These are phyloP conservation scores for Oreochromis tanganicae DNA, from an alignment of 2,113 vertebrate species.

Conservation along the genomic window DNA sequence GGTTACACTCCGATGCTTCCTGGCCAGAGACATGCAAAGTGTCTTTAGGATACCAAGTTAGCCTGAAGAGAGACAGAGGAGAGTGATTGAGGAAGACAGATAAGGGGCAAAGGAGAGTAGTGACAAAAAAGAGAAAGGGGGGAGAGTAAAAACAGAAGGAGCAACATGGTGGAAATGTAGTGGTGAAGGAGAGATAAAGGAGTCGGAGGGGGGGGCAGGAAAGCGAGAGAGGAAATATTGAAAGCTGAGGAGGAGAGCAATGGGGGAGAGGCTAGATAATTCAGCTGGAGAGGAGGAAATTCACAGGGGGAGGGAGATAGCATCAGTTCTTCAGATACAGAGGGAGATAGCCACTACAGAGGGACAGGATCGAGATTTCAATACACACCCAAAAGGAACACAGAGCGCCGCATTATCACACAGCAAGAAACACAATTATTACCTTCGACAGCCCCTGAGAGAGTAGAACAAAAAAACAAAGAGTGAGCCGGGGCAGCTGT, in stretches of 20 bases:
- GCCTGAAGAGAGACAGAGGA: slow-evolving; percentile 12
- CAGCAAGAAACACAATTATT: slow-evolving; percentile 60
- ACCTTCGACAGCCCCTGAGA: slow-evolving; percentile 42
- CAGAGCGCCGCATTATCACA: slow-evolving; percentile 41
- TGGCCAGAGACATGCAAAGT: slow-evolving; percentile 41
- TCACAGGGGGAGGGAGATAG: slow-evolving; percentile 45
- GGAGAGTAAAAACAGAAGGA: background rate
- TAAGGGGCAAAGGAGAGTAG: slow-evolving; percentile 1
- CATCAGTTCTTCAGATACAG: slow-evolving; percentile 53
- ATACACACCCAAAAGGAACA: slow-evolving; percentile 39
- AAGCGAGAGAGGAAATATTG: slow-evolving; percentile 29
- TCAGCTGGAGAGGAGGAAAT: slow-evolving; percentile 45
- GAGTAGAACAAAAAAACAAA: slow-evolving; percentile 33
- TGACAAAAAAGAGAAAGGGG: background rate
- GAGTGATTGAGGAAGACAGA: slow-evolving; percentile 9
- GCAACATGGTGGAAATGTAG: slow-evolving; percentile 30
- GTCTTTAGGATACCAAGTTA: slow-evolving; percentile 7
- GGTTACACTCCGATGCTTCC: slow-evolving; percentile 59
- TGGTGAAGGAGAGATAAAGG: slow-evolving; percentile 6
- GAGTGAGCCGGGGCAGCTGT: slow-evolving; percentile 1
- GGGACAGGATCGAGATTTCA: slow-evolving; percentile 58
- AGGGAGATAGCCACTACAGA: slow-evolving; percentile 39
- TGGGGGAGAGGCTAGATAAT: slow-evolving; percentile 30
- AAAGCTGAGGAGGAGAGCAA: slow-evolving; percentile 26
- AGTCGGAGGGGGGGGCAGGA: background rate